Evolutionary conservation across 2,888 invertebrate species (phyloP), one percentile per base, ranked within the genome.

Genomic region (Empis stercorea): DNA sequence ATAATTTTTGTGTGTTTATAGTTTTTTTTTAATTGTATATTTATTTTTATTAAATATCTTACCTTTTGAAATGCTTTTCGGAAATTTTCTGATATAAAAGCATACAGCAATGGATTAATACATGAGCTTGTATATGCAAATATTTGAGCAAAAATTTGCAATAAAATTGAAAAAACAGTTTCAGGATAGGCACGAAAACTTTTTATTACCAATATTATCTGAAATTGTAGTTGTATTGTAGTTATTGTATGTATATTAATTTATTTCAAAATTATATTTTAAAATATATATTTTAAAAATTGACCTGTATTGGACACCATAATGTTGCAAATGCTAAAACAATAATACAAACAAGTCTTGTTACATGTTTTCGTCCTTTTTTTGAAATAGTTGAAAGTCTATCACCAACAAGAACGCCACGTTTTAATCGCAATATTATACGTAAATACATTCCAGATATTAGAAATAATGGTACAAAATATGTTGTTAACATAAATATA

Each of bases 61-160:
- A 69, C 78, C 68, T 80, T 79, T 52, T 74, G 75, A 67, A 94
- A 94, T 34, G 91, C 91, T 62, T 89, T 84, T 54, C 93, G 79
- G 73, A 95, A 94, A 71, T 91, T 92, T 59, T 93, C 92, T 5
- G 92, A 92, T 46, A 94, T 77, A 71, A 94, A 91, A 1, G 93
- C 93, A 71, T 95, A 95, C 44, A 95, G 78, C 54, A 95, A 80
- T 0, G 94, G 94, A 70, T 95, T 94, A 58, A 95, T 84, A 65
- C 93, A 94, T 61, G 87, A 87, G 74, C 93, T 94, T 74, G 84
- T 86, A 71, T 95, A 95, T 6, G 93, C 93, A 50, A 87, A 69
- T 20, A 84, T 83, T 57, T 87, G 86, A 1, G 82, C 78, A 43
- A 80, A 75, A 53, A 87, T 82, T 71, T 86, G 86, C 20, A 83